Base-by-base conservation (phyloP, 1,140 invertebrate species). In the Zaprionus nigranus region DNA sequence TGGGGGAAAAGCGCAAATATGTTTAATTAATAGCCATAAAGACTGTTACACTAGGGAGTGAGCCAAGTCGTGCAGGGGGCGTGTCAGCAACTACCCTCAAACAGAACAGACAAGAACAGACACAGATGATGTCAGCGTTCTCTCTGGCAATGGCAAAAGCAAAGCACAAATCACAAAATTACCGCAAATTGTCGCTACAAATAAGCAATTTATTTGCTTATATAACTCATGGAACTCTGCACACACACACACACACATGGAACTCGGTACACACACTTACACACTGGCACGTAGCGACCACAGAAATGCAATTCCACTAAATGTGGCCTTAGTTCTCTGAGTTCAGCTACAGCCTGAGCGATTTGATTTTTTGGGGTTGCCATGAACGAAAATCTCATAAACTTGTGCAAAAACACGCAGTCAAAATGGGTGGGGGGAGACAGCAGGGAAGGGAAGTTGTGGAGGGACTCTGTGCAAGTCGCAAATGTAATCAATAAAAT, bases 201-300 rank as follows among this genome's bases (percentile, higher is more conserved):
- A 91, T 91, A 91, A 91, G 88, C 83, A 82, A 91, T 91, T 91
- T 91, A 91, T 91, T 91, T 91, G 78, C 78, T 81, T 82, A 80
- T 68, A 80, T 78, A 80, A 80, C 68, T 74, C 62, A 81, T 78
- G 59, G 43, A 70, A 13, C 34, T 9, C 57, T 46, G 51, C 17
- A 54, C 36, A 54, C 71, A 36, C 57, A 43, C 34, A 59, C 53
- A 58, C 58, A 69, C 58, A 38, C 56, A 49, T 30, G 28, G 6
- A 30, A 0, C 0, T 30, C 6, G 0, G 7, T 43, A 58, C 22
- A 57, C 43, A 38, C 6, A 70, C 17, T 28, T 17, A 20, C 56
- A 59, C n/a, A 43, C 17, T 51, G 51, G 56, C 53, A 51, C 7
- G 24, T 13, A 58, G 13, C 34, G 28, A 56, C 34, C 49, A 67